These are phyloP conservation scores for Operophtera brumata DNA, from an alignment of 2,888 invertebrate genomes.

Conservation along the genomic window DNA sequence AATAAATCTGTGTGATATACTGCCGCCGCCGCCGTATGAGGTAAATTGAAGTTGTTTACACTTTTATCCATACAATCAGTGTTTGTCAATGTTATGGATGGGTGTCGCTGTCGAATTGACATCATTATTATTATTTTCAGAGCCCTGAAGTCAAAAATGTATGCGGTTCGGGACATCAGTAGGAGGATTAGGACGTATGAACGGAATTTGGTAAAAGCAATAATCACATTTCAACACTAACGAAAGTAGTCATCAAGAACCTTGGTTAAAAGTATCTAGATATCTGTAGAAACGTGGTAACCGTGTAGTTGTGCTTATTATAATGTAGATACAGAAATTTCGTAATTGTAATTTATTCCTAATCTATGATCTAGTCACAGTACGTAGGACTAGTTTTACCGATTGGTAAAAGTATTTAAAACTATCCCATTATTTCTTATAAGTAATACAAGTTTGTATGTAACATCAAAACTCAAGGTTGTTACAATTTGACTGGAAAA, in stretches of 20 bases:
- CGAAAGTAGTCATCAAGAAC: constrained; percentile 24
- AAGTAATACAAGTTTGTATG: constrained; percentile 27
- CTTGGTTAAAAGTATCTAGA: constrained; percentile 20
- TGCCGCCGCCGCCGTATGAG: constrained; percentile 83
- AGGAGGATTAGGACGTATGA: constrained; percentile 24
- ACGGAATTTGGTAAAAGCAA: constrained; percentile 47
- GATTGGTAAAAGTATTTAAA: constrained; percentile 44
- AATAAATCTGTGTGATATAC: constrained; percentile 84
- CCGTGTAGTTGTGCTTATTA: constrained; percentile 55
- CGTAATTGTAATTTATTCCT: constrained; percentile 73
- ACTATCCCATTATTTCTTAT: constrained; percentile 23
- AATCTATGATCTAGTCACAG: constrained; percentile 75
- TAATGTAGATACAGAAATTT: constrained; percentile 56
- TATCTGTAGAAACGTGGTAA: constrained; percentile 33
- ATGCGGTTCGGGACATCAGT: constrained; percentile 42
- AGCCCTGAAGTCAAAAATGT: constrained; percentile 69
- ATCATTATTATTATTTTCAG: constrained; percentile 49
- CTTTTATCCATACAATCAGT: constrained; percentile 44
- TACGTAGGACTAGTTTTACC: constrained; percentile 71
- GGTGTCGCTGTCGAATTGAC: constrained; percentile 35
- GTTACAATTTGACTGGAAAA: constrained; percentile 49
- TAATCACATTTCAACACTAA: constrained; percentile 43
- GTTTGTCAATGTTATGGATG: constrained; percentile 42
- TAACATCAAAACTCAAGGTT: constrained; percentile 46
- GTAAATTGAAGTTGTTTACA: constrained; percentile 68